Evolutionary conservation across 1,140 invertebrate genomes (phyloP).

Genomic region (Micrasema longulum): DNA sequence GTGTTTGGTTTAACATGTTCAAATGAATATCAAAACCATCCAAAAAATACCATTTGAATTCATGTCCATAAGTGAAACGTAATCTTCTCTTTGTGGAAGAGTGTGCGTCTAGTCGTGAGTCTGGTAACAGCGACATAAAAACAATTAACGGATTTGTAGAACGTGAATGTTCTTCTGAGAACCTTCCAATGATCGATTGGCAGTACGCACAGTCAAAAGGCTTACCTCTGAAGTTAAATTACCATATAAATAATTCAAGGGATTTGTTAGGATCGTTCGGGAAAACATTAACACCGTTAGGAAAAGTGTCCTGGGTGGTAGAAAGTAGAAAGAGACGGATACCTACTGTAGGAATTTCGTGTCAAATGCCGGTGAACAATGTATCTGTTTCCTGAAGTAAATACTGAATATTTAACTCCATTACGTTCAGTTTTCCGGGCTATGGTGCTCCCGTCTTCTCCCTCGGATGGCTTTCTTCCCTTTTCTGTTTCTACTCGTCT

Average conservation of each 20-base stretch:
- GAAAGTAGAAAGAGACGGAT: neutral
- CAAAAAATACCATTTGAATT: too few relatives aligned
- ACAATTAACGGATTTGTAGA: too few relatives aligned
- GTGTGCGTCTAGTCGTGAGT: too few relatives aligned
- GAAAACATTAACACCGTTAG: conserved; percentile 34
- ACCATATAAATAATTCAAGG: conserved; percentile 6
- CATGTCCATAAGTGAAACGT: too few relatives aligned
- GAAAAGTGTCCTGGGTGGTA: conserved; percentile 13
- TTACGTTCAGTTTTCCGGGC: neutral
- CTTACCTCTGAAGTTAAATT: conserved; percentile 12
- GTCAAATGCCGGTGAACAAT: neutral
- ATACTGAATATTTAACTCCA: conserved; percentile 17
- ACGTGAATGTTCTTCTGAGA: too few relatives aligned
- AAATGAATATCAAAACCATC: too few relatives aligned
- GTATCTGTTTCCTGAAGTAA: conserved; percentile 8
- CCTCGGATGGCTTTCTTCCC: neutral
- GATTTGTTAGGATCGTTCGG: conserved; percentile 18
- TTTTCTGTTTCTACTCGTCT: neutral
- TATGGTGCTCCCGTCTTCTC: neutral
- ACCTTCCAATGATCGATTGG: too few relatives aligned
- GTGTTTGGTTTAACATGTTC: too few relatives aligned
- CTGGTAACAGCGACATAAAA: too few relatives aligned
- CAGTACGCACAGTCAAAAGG: neutral
- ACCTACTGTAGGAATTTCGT: too few relatives aligned
- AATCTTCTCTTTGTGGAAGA: too few relatives aligned